Percentiles rank a stretch among this genome's conserved stretches.
phyloP scores from a whole-genome alignment of 2,888 invertebrate species.

The Orthonevra nobilis region DNA sequence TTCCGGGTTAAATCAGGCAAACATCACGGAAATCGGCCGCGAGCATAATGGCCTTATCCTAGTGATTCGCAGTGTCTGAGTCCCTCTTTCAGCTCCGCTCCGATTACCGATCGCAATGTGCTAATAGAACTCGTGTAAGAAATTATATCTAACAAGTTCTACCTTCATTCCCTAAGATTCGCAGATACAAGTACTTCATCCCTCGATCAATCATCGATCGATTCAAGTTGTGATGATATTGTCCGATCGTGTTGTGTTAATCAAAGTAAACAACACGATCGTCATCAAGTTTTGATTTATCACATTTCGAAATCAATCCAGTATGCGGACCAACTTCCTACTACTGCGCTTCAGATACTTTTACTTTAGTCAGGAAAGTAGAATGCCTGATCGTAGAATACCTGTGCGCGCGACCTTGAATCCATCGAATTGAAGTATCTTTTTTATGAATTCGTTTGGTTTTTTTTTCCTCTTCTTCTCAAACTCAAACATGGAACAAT shows the following conservation, averaged over 20 bases:
- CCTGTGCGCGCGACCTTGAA: constrained; percentile 47
- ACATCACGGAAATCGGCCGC: too few relatives aligned
- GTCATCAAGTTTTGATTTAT: constrained; percentile 40
- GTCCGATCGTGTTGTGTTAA: constrained; percentile 45
- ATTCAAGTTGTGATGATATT: constrained; percentile 67
- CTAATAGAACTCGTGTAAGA: too few relatives aligned
- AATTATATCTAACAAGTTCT: constrained; percentile 61
- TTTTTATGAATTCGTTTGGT: too few relatives aligned
- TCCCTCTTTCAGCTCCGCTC: too few relatives aligned
- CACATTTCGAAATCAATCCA: constrained; percentile 34
- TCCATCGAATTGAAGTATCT: constrained; percentile 28
- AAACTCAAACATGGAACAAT: neutral
- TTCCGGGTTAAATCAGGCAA: too few relatives aligned
- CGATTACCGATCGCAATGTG: too few relatives aligned
- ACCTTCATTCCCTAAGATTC: too few relatives aligned
- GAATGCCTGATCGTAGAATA: constrained; percentile 5
- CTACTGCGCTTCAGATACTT: constrained; percentile 10
- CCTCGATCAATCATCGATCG: constrained; percentile 60
- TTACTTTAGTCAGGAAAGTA: constrained; percentile 12
- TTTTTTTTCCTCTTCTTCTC: constrained; percentile 7
- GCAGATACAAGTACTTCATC: constrained; percentile 26
- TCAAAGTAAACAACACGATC: constrained; percentile 44
- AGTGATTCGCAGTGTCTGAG: too few relatives aligned
- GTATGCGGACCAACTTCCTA: constrained; percentile 6
- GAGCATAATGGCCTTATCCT: too few relatives aligned